phyloP scores from a whole-genome alignment of 2,113 vertebrate species.

The Cyprinodon tularosa region DNA sequence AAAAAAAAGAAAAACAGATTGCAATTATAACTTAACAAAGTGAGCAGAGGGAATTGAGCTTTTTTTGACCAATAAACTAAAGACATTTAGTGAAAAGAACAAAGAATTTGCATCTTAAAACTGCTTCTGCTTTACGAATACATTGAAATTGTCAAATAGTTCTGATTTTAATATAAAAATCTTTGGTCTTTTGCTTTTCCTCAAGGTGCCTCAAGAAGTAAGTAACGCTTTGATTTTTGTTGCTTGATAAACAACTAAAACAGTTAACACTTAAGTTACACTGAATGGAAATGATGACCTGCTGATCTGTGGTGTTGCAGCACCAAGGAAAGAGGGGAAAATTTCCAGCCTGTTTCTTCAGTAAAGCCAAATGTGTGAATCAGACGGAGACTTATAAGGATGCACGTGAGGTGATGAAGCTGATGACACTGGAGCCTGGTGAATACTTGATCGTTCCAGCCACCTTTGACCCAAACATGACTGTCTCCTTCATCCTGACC shows the following conservation, averaged over 20 bases:
- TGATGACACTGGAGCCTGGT: constrained; percentile 55
- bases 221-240: constrained; percentile 24
- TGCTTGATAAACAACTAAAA: no score
- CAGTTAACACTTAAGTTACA: no score
- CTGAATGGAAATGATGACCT: rapidly evolving
- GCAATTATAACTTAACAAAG: no score
- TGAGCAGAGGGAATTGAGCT: no score
- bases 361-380: not conserved
- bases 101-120: not conserved
- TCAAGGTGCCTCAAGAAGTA: constrained; percentile 67
- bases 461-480: constrained; percentile 53
- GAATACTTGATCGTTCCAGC: constrained; percentile 77
- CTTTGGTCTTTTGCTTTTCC: constrained; percentile 9
- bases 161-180: not conserved
- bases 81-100: no score
- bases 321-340: constrained; percentile 36
- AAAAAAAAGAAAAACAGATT: no score
- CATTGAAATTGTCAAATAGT: no score
- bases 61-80: no score
- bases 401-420: constrained; percentile 66
- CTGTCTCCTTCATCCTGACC: constrained; percentile 67
- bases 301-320: constrained; percentile 24
- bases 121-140: no score
- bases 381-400: constrained; percentile 35
- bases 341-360: constrained; percentile 72